Evolutionary conservation across 1,140 invertebrate species (phyloP).

Genomic region (Lithobius niger): DNA sequence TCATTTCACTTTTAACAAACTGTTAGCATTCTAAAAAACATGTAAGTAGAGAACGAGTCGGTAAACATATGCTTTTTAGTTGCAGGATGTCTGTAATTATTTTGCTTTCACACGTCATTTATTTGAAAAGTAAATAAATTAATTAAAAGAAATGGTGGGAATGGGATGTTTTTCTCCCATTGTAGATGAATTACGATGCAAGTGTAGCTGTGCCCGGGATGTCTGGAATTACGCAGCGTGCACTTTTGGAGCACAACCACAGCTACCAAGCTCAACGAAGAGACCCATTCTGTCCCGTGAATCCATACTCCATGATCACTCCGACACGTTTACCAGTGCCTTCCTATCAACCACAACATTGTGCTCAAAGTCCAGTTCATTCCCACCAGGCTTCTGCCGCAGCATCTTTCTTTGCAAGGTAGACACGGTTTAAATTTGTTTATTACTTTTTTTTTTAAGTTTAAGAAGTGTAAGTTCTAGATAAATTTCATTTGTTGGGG

Average conservation of each 20-base stretch:
- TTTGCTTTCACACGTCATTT: too few species aligned
- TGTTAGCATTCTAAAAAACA: too few species aligned
- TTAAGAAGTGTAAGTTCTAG: too few species aligned
- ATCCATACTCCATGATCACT: too few species aligned
- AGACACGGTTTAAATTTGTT: neutral
- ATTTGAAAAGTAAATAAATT: too few species aligned
- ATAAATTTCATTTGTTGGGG: too few species aligned
- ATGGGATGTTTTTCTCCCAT: neutral
- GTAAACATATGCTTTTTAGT: too few species aligned
- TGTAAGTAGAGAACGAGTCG: too few species aligned
- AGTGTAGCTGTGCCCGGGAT: slow-evolving; percentile 10
- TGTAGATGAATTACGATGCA: neutral
- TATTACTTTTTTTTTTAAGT: neutral
- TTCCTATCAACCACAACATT: neutral
- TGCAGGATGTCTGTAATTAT: too few species aligned
- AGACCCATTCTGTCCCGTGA: neutral
- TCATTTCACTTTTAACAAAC: too few species aligned
- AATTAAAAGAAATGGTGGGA: neutral
- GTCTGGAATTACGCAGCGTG: slow-evolving; percentile 10
- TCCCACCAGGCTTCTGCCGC: slow-evolving; percentile 16
- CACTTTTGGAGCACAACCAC: neutral
- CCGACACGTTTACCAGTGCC: neutral
- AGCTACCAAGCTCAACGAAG: neutral
- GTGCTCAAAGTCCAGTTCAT: neutral
- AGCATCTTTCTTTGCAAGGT: slow-evolving; percentile 22